Evolutionary conservation across 2,113 vertebrate species (phyloP).

Genomic region (Cyanoliseus patagonus): DNA sequence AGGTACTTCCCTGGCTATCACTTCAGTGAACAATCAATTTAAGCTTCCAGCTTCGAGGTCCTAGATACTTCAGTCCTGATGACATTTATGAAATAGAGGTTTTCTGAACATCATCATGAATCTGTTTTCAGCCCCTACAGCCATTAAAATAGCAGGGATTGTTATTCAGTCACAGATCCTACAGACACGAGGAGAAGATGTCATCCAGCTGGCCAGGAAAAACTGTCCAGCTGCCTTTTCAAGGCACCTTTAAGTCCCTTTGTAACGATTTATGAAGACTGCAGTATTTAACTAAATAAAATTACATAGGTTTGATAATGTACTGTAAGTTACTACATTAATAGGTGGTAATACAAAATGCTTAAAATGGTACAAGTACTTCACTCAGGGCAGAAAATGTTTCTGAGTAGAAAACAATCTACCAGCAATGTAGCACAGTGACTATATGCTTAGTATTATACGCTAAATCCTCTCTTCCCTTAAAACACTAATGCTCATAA

Average conservation of each 20-base stretch:
- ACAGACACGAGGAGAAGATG: neutral
- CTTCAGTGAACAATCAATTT: neutral
- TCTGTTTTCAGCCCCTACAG: neutral
- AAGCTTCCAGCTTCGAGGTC: neutral
- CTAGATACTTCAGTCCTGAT: neutral
- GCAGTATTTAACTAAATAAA: neutral
- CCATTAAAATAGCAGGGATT: neutral
- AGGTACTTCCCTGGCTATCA: neutral
- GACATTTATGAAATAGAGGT: neutral
- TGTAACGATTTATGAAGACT: neutral
- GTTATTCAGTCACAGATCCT: neutral
- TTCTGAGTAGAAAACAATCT: neutral
- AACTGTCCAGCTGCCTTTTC: neutral
- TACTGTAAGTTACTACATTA: neutral
- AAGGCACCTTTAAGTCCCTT: neutral
- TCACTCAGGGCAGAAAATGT: neutral
- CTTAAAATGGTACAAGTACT: neutral
- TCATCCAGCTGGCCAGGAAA: neutral
- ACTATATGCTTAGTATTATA: neutral
- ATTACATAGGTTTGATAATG: neutral
- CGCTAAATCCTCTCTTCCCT: neutral
- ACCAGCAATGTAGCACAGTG: neutral
- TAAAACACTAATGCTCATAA: neutral
- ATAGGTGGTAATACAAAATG: neutral
- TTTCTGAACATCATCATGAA: neutral